Base-by-base conservation (phyloP, 1,140 invertebrate genomes). In the Arctopsyche grandis region DNA sequence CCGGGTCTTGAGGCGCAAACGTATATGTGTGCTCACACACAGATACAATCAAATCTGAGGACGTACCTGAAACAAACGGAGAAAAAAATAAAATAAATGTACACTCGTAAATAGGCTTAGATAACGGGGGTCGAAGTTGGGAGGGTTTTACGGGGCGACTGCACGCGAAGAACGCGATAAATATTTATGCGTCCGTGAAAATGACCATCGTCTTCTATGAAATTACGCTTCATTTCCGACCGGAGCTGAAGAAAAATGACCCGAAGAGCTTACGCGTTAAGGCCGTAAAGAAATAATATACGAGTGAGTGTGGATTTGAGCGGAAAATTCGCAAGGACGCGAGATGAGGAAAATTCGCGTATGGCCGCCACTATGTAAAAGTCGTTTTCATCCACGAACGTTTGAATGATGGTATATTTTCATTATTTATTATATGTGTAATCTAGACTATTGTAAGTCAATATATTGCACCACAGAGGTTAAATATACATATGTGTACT, bases 51-150 rank as follows among this genome's bases (percentile, higher is more conserved):
- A 52, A 16, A 52, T 52, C 3, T 12, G 52, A 24, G n/a, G n/a
- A 70, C 16, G 26, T 81, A 81, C 80, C 80, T 81, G 77, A 16
- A 81, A 81, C 80, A 52, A 52, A 52, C 48, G 10, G 16, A 52
- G 12, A 52, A 52, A 10, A n/a, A 52, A 12, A 52, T 3, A 38
- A 77, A 22, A 81, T 63, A 73, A 79, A 77, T 71, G 29, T 60
- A 43, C 66, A 73, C 38, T 75, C 77, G 75, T 78, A 78, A 81
- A 81, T 76, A 77, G 66, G 52, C 38, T 43, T 75, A 75, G 78
- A 74, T 79, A 24, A 69, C 3, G 7, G 48, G 48, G 12, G 48
- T 3, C 3, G 48, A 52, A 66, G 5, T 7, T 52, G 71, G 19
- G 63, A 14, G 69, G 21, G 66, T 43, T 78, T 66, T 22, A 29